phyloP scores from a whole-genome alignment of 2,888 invertebrate species.

The Sarcophaga rosellei region DNA sequence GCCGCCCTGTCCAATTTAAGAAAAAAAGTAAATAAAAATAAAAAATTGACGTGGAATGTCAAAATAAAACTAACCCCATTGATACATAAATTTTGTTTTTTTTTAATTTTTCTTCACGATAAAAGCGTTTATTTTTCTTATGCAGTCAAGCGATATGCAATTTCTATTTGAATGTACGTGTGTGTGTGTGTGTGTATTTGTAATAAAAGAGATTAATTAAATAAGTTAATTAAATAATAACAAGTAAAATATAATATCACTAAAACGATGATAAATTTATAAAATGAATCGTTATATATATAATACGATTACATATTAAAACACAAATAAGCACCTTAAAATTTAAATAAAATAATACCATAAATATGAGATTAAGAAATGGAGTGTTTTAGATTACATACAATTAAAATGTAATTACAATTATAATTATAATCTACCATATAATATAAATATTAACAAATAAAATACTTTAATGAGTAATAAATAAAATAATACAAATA shows the following conservation, averaged over 20 bases:
- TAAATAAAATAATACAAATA: too few species aligned
- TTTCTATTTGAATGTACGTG: constrained; percentile 30
- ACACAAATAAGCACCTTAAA: constrained; percentile 40
- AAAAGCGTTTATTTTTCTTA: constrained; percentile 62
- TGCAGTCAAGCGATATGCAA: constrained; percentile 62
- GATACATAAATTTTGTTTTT: background rate
- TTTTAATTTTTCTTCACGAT: constrained; percentile 40
- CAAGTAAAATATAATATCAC: constrained; percentile 37
- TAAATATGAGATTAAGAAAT: background rate
- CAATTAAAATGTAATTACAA: too few species aligned
- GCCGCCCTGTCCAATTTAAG: too few species aligned
- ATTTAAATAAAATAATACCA: constrained; percentile 19
- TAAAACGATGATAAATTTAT: background rate
- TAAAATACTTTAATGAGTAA: too few species aligned
- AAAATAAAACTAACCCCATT: too few species aligned
- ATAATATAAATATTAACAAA: too few species aligned
- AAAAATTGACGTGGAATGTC: too few species aligned
- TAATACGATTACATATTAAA: background rate
- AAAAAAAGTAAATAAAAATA: too few species aligned
- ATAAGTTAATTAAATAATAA: constrained; percentile 5
- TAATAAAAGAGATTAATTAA: constrained; percentile 27
- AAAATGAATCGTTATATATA: constrained; percentile 9
- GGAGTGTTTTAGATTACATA: too few species aligned
- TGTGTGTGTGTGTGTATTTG: constrained; percentile 17
- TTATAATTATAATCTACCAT: too few species aligned